These are phyloP conservation scores for Aquatica leii DNA, from an alignment of 2,888 invertebrate genomes.

Conservation along the genomic window DNA sequence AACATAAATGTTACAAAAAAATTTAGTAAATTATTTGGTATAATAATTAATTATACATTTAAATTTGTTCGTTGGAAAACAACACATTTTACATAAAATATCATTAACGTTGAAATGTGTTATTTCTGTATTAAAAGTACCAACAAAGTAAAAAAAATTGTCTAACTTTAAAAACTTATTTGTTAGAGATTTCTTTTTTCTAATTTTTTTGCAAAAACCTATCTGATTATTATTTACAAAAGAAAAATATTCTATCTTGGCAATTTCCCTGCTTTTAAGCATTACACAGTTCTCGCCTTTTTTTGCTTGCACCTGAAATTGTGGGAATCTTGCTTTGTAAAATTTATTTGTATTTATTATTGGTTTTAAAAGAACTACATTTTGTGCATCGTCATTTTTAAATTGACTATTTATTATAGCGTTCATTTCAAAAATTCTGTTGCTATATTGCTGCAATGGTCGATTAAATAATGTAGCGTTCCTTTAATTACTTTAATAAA, in stretches of 20 bases:
- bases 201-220: neutral
- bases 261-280: neutral
- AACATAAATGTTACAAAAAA: too few relatives aligned
- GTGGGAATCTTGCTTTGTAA: constrained; percentile 6
- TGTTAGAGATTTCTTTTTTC: neutral
- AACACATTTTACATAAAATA: constrained; percentile 18
- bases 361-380: neutral
- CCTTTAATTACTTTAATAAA: constrained; percentile 20
- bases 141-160: constrained; percentile 2
- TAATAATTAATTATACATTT: too few relatives aligned
- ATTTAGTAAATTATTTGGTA: too few relatives aligned
- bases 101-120: neutral
- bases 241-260: constrained; percentile 1
- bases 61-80: too few relatives aligned
- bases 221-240: neutral
- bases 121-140: constrained; percentile 8
- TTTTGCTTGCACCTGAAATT: constrained; percentile 5
- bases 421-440: constrained; percentile 17
- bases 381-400: neutral
- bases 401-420: constrained; percentile 4
- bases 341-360: constrained; percentile 13
- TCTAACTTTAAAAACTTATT: constrained; percentile 6
- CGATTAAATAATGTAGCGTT: constrained; percentile 8
- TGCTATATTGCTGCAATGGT: constrained; percentile 19
- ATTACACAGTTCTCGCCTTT: constrained; percentile 3